Conservation (phyloP, 2,113 vertebrate species). For the Callipepla squamata region DNA sequence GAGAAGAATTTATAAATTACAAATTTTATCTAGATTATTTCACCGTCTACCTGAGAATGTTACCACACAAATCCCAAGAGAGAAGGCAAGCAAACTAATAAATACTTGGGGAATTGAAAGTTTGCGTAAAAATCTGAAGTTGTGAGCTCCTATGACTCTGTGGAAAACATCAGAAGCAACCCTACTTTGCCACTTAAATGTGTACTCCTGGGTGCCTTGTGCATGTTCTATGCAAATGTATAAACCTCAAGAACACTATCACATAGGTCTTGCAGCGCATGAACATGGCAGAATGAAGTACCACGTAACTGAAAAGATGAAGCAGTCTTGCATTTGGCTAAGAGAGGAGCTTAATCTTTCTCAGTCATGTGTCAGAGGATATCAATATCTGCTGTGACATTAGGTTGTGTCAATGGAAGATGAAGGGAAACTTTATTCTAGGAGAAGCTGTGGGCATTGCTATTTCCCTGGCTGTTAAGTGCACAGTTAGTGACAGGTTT, state of each 20-base stretch:
- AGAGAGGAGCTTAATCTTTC: background rate
- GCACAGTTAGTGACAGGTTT: background rate
- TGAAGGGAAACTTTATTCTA: background rate
- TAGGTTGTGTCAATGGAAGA: background rate
- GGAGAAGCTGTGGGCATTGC: background rate
- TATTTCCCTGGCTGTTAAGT: background rate
- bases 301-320: background rate
- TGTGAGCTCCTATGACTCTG: background rate
- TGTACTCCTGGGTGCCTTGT: background rate
- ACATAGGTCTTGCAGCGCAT: background rate
- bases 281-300: background rate
- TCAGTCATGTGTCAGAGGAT: background rate
- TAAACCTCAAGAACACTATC: background rate
- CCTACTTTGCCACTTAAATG: background rate
- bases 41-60: background rate
- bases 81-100: background rate
- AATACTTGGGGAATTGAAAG: background rate
- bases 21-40: background rate
- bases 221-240: background rate
- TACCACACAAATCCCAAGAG: background rate
- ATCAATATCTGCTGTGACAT: background rate
- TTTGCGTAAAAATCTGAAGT: background rate
- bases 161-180: background rate
- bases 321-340: background rate
- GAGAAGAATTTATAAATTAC: background rate